Percentiles rank a stretch among this genome's conserved stretches.
Evolutionary conservation across 2,113 vertebrate genomes (phyloP).

Genomic region (Mus spicilegus): DNA sequence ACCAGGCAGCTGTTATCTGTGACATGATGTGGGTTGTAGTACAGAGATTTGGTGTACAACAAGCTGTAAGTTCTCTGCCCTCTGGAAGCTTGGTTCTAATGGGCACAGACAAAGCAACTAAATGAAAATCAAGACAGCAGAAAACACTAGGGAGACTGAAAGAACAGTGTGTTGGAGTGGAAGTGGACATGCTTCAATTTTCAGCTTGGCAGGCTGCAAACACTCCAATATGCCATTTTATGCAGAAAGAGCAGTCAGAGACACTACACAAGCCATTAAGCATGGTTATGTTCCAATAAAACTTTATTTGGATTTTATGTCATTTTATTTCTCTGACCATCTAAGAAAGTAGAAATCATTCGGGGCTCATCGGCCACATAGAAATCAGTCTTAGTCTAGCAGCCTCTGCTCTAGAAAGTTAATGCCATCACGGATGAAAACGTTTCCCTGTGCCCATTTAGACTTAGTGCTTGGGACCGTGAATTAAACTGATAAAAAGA

Average conservation of each 20-base stretch:
- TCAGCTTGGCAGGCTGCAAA: background rate
- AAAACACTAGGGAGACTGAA: background rate
- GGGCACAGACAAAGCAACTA: background rate
- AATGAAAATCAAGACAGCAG: background rate
- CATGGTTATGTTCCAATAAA: background rate
- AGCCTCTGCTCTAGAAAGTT: background rate
- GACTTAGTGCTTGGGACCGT: background rate
- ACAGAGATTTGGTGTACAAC: background rate
- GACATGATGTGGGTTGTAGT: too few species aligned
- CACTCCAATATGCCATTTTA: background rate
- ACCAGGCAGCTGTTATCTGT: background rate
- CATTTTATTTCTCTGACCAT: background rate
- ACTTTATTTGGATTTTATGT: background rate
- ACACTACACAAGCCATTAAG: background rate
- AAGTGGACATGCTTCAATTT: background rate
- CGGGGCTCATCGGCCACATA: background rate
- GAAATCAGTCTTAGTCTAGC: background rate
- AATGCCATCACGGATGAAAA: background rate
- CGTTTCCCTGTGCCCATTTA: background rate
- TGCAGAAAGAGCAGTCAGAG: background rate
- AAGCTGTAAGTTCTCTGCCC: background rate
- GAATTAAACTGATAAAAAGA: conserved; percentile 17
- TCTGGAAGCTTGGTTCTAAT: background rate
- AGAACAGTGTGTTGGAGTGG: background rate
- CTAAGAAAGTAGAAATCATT: background rate